phyloP scores from a whole-genome alignment of 2,113 vertebrate species.

The Aptenodytes patagonicus region DNA sequence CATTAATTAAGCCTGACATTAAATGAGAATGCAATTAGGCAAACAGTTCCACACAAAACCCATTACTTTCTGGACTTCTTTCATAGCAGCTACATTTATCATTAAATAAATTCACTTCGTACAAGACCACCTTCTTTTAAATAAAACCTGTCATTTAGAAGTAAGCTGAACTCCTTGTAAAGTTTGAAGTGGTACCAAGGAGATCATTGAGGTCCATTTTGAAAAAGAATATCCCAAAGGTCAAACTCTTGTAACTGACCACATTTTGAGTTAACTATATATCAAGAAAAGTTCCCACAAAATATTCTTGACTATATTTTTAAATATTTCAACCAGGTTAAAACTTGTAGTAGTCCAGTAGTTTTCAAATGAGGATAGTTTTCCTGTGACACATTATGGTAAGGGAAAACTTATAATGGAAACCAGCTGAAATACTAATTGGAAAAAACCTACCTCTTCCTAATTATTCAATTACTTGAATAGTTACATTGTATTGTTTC shows the following conservation, averaged over 20 bases:
- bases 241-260: neutral
- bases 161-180: neutral
- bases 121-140: neutral
- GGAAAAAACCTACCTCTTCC: neutral
- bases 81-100: neutral
- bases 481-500: neutral
- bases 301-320: neutral
- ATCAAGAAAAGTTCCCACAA: neutral
- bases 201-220: neutral
- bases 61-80: neutral
- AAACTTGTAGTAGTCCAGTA: neutral
- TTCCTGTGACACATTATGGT: neutral
- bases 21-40: slow-evolving; percentile 23
- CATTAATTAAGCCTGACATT: slow-evolving; percentile 39
- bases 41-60: neutral
- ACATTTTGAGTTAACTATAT: neutral
- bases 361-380: neutral
- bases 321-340: neutral
- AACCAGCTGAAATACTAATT: neutral
- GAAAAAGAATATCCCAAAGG: neutral
- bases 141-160: neutral
- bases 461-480: neutral
- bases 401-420: neutral
- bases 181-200: neutral
- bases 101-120: neutral